Base-by-base conservation (phyloP, 2,797 vertebrate species). In the Typhlichthys eigenmanni region DNA sequence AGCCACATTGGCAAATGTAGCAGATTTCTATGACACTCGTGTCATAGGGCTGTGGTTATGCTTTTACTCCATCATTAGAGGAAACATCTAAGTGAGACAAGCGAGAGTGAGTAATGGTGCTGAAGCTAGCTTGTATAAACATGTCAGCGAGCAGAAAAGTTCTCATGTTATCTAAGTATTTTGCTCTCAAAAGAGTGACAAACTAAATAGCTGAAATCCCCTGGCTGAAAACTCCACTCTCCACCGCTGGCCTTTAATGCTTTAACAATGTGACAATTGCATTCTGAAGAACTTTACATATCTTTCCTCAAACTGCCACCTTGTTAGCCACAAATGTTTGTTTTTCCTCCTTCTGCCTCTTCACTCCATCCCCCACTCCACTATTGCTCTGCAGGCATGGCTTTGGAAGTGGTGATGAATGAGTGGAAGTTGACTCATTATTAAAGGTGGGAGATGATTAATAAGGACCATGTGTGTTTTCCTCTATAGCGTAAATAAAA, bases 401-500 rank as follows among this genome's bases (percentile, higher is more conserved):
- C 85, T 87, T 89, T 91, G 88, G 88, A 75, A 90, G 87, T 90
- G 82, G 85, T 95, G 90, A 95, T 93, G 83, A 93, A 94, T 90
- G 88, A 91, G 90, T 93, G 87, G 92, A 94, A 89, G 89, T 93
- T 91, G 94, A 89, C 93, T 93, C 90, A 88, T 94, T 96, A 93
- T 93, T 92, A 94, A 93, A 95, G 88, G 89, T 94, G 85, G 91
- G 92, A 93, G 89, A 90, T 95, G 92, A 95, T 96, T 95, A 95
- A 95, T 94, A 96, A 92, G 84, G 81, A 91, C 89, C 87, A 88
- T 89, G 88, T 90, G 93, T 92, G 89, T 90, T 94, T 93, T 95
- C 91, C 92, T 92, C 90, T 89, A 80, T 86, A 94, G 90, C 92
- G 91, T 95, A 95, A 96, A 95, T 96, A 95, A 96, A 95, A 95